Conservation (phyloP, 2,888 invertebrate species). For the Anthophora plumipes region DNA sequence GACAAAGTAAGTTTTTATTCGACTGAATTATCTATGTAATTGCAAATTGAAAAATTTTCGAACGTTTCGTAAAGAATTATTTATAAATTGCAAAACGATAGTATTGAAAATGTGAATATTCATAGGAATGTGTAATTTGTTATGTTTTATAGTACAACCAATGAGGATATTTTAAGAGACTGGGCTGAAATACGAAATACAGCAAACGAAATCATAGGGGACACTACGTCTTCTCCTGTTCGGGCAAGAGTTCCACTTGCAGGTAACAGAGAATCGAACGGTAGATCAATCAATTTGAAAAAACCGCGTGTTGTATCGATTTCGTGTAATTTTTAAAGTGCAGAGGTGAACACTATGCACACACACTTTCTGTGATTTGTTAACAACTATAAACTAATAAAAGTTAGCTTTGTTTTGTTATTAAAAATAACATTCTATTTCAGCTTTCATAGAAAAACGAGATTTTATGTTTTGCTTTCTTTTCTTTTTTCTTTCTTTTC, state of each 20-base stretch:
- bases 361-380: background rate
- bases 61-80: background rate
- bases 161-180: conserved; percentile 92
- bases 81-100: background rate
- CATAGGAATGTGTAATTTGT: too few relatives aligned
- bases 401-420: background rate
- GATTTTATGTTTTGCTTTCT: conserved; percentile 10
- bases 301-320: background rate
- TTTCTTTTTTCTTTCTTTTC: background rate
- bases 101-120: too few relatives aligned
- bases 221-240: conserved; percentile 85
- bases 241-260: conserved; percentile 90
- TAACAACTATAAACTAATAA: background rate
- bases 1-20: conserved; percentile 85
- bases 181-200: conserved; percentile 94
- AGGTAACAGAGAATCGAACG: conserved; percentile 86
- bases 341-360: conserved; percentile 14
- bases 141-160: conserved; percentile 87
- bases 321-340: background rate
- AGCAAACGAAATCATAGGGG: conserved; percentile 89
- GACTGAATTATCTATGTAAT: background rate
- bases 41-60: background rate
- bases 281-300: conserved; percentile 19
- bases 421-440: conserved; percentile 33
- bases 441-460: conserved; percentile 30